Base-by-base conservation (phyloP, 2,888 invertebrate genomes). In the Petrolisthes cinctipes region DNA sequence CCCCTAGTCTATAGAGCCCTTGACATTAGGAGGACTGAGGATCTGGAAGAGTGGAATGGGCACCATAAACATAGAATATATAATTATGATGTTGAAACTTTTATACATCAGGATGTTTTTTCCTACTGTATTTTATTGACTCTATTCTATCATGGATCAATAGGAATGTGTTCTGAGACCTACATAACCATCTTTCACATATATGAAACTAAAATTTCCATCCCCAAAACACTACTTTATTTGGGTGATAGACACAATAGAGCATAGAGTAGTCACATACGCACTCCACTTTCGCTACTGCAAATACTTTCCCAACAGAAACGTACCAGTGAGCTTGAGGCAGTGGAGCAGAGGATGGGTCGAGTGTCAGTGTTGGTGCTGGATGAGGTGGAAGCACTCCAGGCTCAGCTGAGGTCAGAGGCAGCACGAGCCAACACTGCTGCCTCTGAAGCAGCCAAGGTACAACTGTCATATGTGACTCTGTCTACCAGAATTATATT, bases 291-390 rank as follows among this genome's bases (percentile, higher is more conserved):
- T 37, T 37, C 2, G 37, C 37, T 37, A 37, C 37, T 37, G 0
- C 2, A 37, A 37, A 37, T 37, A 37, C 37, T 37, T 2, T 37
- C 37, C 37, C 37, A 37, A 37, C 90, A 92, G 87, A 76, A 68
- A 17, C 88, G 91, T 82, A 92, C 95, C 5, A 91, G 92, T 83
- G 93, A 93, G 90, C 91, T 93, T 66, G 92, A 91, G 79, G 91
- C 92, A 68, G 93, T 93, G 88, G 93, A 95, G 91, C 95, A 95
- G 91, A 94, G 95, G 84, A 94, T 95, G 92, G 93, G 95, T 91
- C 93, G 95, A 14, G 95, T 96, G 56, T 95, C 95, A 53, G 95
- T 95, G 91, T 93, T 95, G 92, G 94, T 96, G 79, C 94, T 95
- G 91, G 94, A 95, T 0, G 95, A 96, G 91, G 94, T 95, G 73